Conservation (phyloP, 2,797 vertebrate species). For the Sebastes hubbsi region DNA sequence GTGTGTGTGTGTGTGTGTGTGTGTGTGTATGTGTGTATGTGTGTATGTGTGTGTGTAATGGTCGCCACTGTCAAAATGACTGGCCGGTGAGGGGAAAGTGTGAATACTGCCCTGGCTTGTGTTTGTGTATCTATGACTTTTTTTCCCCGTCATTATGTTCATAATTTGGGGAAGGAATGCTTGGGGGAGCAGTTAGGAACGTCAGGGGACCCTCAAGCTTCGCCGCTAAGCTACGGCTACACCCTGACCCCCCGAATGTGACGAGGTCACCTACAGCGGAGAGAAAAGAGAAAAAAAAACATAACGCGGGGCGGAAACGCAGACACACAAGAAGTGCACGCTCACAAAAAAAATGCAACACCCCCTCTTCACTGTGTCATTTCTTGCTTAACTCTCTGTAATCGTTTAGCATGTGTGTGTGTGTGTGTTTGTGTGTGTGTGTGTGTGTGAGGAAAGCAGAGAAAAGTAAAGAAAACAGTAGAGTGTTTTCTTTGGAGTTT, state of each 20-base stretch:
- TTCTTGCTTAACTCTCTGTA: conserved; percentile 52
- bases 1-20: neutral
- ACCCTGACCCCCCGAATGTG: conserved; percentile 26
- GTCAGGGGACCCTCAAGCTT: conserved; percentile 45
- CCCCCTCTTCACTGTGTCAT: conserved; percentile 32
- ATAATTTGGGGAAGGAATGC: conserved; percentile 66
- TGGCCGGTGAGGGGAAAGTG: conserved; percentile 53
- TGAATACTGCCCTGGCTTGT: conserved; percentile 35
- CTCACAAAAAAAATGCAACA: conserved; percentile 1
- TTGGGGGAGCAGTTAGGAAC: conserved; percentile 31
- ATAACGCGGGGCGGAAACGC: neutral
- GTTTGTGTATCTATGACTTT: conserved; percentile 58
- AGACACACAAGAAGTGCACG: neutral
- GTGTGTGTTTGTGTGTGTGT: neutral
- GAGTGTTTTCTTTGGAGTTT: conserved; percentile 74
- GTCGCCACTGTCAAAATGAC: conserved; percentile 51
- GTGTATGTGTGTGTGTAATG: conserved; percentile 2
- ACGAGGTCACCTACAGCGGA: conserved; percentile 64
- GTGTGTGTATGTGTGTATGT: neutral
- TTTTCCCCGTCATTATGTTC: conserved; percentile 45
- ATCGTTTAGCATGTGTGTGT: conserved; percentile 37
- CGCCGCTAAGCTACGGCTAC: conserved; percentile 18
- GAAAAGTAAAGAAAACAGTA: conserved; percentile 66
- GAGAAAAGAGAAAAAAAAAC: neutral
- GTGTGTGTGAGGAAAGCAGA: conserved; percentile 15